Conservation (phyloP, 1,140 invertebrate genomes). For the Brachionus rotundiformis region DNA sequence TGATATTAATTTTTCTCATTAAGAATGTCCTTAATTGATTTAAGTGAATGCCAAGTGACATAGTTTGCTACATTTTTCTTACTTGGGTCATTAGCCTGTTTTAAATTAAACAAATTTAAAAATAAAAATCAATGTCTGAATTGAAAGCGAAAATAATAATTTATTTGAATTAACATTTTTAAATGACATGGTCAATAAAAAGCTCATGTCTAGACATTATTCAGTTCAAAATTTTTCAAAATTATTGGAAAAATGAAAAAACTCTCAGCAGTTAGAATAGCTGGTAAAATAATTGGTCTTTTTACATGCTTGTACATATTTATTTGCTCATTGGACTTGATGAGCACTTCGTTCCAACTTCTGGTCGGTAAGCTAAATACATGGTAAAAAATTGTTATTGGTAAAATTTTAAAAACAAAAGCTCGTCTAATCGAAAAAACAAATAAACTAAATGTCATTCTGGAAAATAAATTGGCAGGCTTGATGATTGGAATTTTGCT, state of each 20-base stretch:
- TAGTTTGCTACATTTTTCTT: no score
- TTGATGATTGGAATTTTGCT: constrained; percentile 70
- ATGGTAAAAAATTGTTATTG: neutral
- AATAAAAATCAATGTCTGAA: neutral
- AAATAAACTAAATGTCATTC: constrained; percentile 62
- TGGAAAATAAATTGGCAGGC: constrained; percentile 67
- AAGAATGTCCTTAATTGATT: no score
- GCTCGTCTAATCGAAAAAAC: constrained; percentile 24
- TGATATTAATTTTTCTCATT: no score
- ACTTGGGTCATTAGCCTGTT: neutral
- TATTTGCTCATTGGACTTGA: constrained; percentile 32
- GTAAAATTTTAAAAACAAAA: neutral
- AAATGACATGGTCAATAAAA: neutral
- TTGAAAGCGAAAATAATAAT: neutral
- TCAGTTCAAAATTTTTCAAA: neutral
- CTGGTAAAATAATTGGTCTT: constrained; percentile 1
- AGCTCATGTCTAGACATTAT: neutral
- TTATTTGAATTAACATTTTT: neutral
- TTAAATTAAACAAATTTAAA: neutral
- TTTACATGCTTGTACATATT: constrained; percentile 25
- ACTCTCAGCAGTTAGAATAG: neutral
- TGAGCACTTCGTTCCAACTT: constrained; percentile 38
- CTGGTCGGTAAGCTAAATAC: neutral
- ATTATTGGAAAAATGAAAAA: neutral
- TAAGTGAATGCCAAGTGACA: no score